Evolutionary conservation across 2,888 invertebrate species (phyloP), one percentile per base, ranked within the genome.

Genomic region (Drosophila nr. medialis): DNA sequence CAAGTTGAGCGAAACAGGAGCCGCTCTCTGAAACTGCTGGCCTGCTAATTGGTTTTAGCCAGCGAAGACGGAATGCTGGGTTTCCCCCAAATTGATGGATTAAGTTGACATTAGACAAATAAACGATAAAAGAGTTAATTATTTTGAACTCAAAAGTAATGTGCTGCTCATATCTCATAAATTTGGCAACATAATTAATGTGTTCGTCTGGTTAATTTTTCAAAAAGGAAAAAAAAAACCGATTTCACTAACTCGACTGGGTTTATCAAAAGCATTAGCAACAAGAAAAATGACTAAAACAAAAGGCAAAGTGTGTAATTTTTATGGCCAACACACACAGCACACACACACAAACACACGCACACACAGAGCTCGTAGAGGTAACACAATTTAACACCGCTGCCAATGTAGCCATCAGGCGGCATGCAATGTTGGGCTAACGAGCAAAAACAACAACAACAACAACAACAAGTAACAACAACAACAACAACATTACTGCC

Each of bases 401-500:
- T 84, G 83, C 79, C 85, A 85, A 88, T 88, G 85, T 85, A 85
- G 88, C 88, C 85, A 85, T 85, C 85, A 88, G 75, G 78, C 79
- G 82, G 82, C 86, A 86, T 86, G 86, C 86, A 86, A 86, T 80
- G 86, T 80, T 82, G 86, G 72, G 67, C 86, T 88, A 86, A 86
- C 86, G 87, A 86, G 86, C 86, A 81, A 79, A 81, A 86, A 72
- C 75, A 77, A 79, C 79, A 87, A 72, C 84, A 81, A 65, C 67
- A 65, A 67, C 65, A 65, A 70, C 42, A 50, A 24, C 53, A 70
- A 70, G 54, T 61, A 70, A 64, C 65, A 73, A 75, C 75, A 71
- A 77, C 63, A 50, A 30, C 53, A 71, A 45, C 45, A 80, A 75
- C 75, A 72, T 71, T 71, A 77, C 75, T 77, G 81, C 86, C 74